A percentile compares a stretch with the other conserved stretches of the same genome.
These are phyloP conservation scores for Halictus ligatus DNA, from an alignment of 2,888 invertebrate genomes.

Conservation along the genomic window DNA sequence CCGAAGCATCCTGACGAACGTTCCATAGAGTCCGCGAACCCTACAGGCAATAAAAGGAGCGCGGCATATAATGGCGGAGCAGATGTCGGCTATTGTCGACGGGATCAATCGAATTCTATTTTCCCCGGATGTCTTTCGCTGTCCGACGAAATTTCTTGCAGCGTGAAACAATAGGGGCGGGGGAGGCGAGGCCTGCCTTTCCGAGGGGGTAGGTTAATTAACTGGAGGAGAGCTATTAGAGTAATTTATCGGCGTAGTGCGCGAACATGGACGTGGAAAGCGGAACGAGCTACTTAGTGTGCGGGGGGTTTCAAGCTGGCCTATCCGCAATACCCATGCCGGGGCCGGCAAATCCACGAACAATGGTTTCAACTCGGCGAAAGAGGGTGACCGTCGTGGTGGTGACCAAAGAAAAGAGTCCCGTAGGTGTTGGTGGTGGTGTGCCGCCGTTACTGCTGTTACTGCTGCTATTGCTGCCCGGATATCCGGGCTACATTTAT, in stretches of 20 bases:
- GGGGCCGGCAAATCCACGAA: slow-evolving; percentile 58
- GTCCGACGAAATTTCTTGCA: slow-evolving; percentile 42
- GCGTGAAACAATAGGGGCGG: slow-evolving; percentile 19
- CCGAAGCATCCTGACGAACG: not conserved
- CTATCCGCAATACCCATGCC: slow-evolving; percentile 54
- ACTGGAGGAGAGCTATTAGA: slow-evolving; percentile 70
- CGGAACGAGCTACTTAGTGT: slow-evolving; percentile 57
- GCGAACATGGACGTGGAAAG: slow-evolving; percentile 49
- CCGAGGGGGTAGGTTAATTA: slow-evolving; percentile 65
- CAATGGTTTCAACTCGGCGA: slow-evolving; percentile 50
- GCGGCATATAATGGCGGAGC: not conserved
- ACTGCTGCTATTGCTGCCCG: slow-evolving; percentile 36
- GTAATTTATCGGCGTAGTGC: slow-evolving; percentile 68
- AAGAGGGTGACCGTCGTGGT: slow-evolving; percentile 39
- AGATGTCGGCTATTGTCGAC: not conserved
- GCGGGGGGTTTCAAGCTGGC: slow-evolving; percentile 47
- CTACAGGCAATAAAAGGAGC: not conserved
- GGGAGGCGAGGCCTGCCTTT: not conserved
- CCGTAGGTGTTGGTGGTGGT: slow-evolving; percentile 38
- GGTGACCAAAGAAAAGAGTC: slow-evolving; percentile 23
- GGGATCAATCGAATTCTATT: slow-evolving; percentile 24
- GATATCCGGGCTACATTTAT: slow-evolving; percentile 24
- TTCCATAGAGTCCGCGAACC: not conserved
- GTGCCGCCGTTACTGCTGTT: not conserved
- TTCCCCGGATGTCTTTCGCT: slow-evolving; percentile 15